Conservation (phyloP, 2,797 vertebrate genomes). For the Labroides dimidiatus region DNA sequence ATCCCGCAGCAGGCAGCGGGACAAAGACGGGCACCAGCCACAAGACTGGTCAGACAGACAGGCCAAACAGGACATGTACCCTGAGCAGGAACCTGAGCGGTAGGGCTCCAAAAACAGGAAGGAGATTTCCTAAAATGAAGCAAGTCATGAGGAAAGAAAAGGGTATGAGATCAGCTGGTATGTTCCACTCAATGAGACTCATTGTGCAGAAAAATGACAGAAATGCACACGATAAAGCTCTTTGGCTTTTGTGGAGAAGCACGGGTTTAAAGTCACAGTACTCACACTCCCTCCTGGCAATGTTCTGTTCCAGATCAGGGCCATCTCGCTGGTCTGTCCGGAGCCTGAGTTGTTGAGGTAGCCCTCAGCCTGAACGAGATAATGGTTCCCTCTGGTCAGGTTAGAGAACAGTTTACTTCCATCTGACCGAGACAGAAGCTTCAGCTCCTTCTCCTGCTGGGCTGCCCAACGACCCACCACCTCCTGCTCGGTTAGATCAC, state of each 20-base stretch:
- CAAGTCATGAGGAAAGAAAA: conserved; percentile 9
- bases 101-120: conserved; percentile 94
- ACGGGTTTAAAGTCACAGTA: conserved; percentile 29
- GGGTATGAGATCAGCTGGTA: neutral
- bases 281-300: conserved; percentile 91
- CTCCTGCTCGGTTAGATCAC: conserved; percentile 77
- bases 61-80: conserved; percentile 89
- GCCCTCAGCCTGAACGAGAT: conserved; percentile 90
- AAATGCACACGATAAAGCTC: neutral
- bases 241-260: neutral
- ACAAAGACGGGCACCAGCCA: conserved; percentile 90
- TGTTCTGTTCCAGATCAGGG: conserved; percentile 92
- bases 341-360: conserved; percentile 92
- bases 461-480: conserved; percentile 91
- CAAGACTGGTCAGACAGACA: conserved; percentile 94
- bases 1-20: conserved; percentile 86
- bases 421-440: conserved; percentile 86
- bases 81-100: conserved; percentile 86
- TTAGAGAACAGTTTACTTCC: conserved; percentile 88
- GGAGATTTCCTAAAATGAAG: conserved; percentile 88
- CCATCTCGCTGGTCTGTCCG: conserved; percentile 93
- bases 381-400: conserved; percentile 90
- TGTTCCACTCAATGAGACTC: conserved; percentile 4
- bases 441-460: conserved; percentile 90
- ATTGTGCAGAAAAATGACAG: neutral